These are phyloP conservation scores for Pocillopora verrucosa DNA, from an alignment of 64 coral and sea anemone genomes.

Conservation along the genomic window DNA sequence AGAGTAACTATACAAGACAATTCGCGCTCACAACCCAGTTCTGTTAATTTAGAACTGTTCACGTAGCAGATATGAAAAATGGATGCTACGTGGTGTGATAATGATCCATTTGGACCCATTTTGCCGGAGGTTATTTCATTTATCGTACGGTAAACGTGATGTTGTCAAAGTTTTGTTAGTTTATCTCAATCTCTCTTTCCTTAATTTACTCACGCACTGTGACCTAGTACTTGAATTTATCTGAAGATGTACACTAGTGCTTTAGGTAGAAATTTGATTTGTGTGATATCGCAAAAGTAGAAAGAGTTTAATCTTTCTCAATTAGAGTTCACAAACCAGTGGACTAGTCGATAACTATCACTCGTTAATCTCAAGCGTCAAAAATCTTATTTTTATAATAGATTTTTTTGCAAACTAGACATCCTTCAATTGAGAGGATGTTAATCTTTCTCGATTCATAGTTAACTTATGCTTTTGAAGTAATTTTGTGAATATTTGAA, in stretches of 20 bases:
- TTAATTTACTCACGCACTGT: background rate
- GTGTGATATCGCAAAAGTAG: background rate
- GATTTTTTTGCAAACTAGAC: background rate
- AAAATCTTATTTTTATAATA: conserved; percentile 10
- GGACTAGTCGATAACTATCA: background rate
- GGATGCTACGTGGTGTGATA: background rate
- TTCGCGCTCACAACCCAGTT: background rate
- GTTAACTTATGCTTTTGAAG: background rate
- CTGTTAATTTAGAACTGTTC: background rate
- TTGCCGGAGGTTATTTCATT: background rate
- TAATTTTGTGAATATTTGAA: background rate
- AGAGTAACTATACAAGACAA: background rate
- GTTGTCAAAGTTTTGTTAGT: background rate
- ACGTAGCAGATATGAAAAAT: background rate
- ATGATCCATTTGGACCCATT: conserved; percentile 16
- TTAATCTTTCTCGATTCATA: background rate
- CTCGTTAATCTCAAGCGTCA: conserved; percentile 4
- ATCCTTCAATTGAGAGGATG: background rate
- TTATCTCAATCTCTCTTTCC: background rate
- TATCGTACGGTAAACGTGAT: background rate
- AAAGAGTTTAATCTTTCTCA: background rate
- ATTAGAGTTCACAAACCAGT: background rate
- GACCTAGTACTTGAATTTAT: background rate
- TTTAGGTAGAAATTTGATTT: background rate
- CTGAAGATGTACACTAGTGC: too few relatives aligned